Evolutionary conservation across 2,888 invertebrate genomes (phyloP).

Genomic region (Girardia tigrina): DNA sequence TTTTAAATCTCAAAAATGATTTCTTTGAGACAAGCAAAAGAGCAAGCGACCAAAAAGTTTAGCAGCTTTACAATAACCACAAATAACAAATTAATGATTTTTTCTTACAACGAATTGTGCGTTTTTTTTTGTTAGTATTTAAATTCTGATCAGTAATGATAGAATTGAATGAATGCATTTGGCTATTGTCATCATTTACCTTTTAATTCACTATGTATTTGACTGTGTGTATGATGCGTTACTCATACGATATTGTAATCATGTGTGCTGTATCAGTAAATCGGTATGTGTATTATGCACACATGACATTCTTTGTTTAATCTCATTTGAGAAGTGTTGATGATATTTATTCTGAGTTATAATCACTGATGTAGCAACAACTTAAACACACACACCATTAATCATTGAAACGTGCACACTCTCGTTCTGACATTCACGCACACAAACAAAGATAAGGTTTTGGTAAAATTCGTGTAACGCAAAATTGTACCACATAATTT

Average conservation of each 20-base stretch:
- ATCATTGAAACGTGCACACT: background rate
- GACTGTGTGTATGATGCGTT: background rate
- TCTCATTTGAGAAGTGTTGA: background rate
- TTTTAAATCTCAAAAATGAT: background rate
- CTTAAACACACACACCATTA: background rate
- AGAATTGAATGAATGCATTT: constrained; percentile 7
- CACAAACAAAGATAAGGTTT: too few species aligned
- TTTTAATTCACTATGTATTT: background rate
- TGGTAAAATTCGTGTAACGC: background rate
- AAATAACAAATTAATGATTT: constrained; percentile 19
- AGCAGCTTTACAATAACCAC: constrained; percentile 1
- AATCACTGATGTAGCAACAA: background rate
- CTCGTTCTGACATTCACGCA: background rate
- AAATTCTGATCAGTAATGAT: background rate
- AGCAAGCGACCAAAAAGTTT: constrained; percentile 23
- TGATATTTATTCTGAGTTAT: background rate
- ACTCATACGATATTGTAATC: background rate
- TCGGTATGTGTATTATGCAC: background rate
- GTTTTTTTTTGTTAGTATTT: constrained; percentile 12
- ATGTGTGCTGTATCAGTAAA: background rate
- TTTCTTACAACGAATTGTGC: constrained; percentile 7
- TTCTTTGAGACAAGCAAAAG: background rate
- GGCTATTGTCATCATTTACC: constrained; percentile 15
- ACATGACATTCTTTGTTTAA: constrained; percentile 5
- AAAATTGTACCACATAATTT: background rate